Percentiles rank a stretch among this genome's conserved stretches.
Conservation (phyloP, 2,797 vertebrate species). For the Alca torda region DNA sequence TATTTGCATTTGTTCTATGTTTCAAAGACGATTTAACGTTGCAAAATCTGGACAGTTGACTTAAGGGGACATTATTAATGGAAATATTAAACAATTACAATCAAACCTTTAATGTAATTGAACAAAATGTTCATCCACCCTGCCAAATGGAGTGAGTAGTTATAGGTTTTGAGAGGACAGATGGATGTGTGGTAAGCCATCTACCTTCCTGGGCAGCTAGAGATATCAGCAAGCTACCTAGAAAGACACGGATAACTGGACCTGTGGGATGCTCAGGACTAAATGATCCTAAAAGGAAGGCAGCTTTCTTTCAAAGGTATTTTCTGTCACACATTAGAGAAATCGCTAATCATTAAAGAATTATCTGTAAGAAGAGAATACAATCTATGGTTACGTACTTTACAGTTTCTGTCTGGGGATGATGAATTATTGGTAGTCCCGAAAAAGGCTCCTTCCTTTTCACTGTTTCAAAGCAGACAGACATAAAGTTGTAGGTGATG, state of each 20-base stretch:
- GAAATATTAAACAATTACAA: conserved; percentile 69
- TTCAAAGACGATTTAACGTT: conserved; percentile 67
- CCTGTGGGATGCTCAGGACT: neutral
- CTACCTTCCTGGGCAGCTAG: neutral
- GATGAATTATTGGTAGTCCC: neutral
- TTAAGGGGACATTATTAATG: conserved; percentile 63
- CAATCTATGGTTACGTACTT: neutral
- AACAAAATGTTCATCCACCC: conserved; percentile 36
- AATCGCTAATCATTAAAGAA: neutral
- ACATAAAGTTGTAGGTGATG: neutral
- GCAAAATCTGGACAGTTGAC: conserved; percentile 41
- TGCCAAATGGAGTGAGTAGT: conserved; percentile 1
- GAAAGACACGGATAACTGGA: neutral
- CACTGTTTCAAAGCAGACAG: neutral
- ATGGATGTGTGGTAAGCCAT: neutral
- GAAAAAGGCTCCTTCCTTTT: neutral
- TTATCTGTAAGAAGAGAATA: neutral
- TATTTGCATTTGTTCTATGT: conserved; percentile 60
- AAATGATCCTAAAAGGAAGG: neutral
- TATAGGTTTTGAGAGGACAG: neutral
- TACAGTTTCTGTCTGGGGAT: neutral
- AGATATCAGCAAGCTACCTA: neutral
- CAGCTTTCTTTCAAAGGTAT: neutral
- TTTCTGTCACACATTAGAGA: neutral
- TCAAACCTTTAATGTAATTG: conserved; percentile 46